Evolutionary conservation across 2,797 vertebrate species (phyloP), one percentile per base, ranked within the genome.

Genomic region (Sebastes iracundus): DNA sequence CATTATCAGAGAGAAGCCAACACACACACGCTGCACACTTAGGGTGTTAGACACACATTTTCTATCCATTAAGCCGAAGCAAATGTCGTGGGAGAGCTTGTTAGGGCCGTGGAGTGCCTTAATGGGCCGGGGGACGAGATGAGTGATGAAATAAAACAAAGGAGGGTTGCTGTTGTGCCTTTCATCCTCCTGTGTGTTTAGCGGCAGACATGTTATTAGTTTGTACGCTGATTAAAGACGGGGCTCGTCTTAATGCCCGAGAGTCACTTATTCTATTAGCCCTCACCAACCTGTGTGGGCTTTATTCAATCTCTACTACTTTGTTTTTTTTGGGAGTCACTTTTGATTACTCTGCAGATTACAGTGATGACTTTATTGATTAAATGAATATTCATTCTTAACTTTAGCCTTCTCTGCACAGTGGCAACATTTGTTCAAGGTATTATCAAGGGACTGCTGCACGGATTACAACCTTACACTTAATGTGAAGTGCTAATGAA

Each of bases 81-180:
- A 33, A 76, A 78, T 82, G 86, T 77, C 53, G 55, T 52, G 81
- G 87, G 90, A 82, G 85, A 79, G 79, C 85, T 88, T 87, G 90
- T 91, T 91, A 85, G 77, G 55, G 68, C 72, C 74, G 20, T 14
- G 14, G 78, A 82, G 84, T 64, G 84, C 75, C 80, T 87, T 89
- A 88, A 92, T 92, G 91, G 61, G 90, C 71, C 76, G 25, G 6
- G 87, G 90, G 90, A 92, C 7, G 62, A 77, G 80, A 88, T 83
- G 88, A 91, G 82, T 85, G 87, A 83, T 79, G 90, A 84, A 79
- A 85, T 85, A 77, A 87, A 84, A 88, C 81, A 84, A 88, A 85
- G 56, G 60, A 65, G 73, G 66, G 42, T 7, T 69, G 80, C 70
- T 56, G 5, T 75, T 61, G 30, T 62, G 81, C 76, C 83, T 88